Percentiles rank a stretch among this genome's conserved stretches.
Conservation (phyloP, 2,888 invertebrate genomes). For the Celastrina argiolus region DNA sequence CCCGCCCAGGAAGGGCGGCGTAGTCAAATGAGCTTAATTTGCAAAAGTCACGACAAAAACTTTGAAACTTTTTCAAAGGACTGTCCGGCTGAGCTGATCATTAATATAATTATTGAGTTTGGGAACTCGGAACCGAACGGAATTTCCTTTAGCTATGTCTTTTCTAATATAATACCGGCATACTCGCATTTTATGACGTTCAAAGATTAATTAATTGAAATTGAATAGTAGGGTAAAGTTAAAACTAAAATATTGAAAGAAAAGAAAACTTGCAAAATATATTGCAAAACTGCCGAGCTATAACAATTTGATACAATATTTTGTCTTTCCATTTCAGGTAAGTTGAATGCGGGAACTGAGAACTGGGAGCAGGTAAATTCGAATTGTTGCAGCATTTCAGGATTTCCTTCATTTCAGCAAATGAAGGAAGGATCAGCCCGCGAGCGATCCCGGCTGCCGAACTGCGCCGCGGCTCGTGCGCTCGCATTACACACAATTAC, state of each 20-base stretch:
- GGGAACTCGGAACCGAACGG: conserved; percentile 20
- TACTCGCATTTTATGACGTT: conserved; percentile 15
- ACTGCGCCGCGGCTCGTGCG: conserved; percentile 47
- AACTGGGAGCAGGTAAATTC: neutral
- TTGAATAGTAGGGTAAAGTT: neutral
- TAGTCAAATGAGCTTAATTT: conserved; percentile 64
- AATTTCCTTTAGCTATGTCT: neutral
- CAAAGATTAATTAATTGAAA: neutral
- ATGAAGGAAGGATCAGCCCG: neutral
- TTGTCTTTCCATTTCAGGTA: conserved; percentile 27
- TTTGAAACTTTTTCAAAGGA: conserved; percentile 48
- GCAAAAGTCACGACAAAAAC: conserved; percentile 56
- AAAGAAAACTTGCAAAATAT: too few relatives aligned
- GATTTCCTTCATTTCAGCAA: neutral
- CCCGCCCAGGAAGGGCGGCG: conserved; percentile 35
- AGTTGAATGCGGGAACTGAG: neutral
- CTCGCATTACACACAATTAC: conserved; percentile 59
- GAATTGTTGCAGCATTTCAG: neutral
- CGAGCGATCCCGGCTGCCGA: conserved; percentile 28
- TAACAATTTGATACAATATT: neutral
- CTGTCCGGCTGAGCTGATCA: conserved; percentile 32
- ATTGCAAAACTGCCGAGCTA: too few relatives aligned
- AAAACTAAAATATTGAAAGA: too few relatives aligned
- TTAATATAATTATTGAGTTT: conserved; percentile 33
- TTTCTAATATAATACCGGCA: neutral